phyloP scores from a whole-genome alignment of 2,113 vertebrate species.

The human region GRCh38 chr7:155204001-155204500 shows the following conservation, averaged over 20 bases:
- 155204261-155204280: neutral
- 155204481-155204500: neutral
- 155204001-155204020: neutral
- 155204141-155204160: too few species aligned
- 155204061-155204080: too few species aligned
- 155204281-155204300: neutral
- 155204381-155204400: neutral
- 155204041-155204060: neutral
- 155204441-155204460: too few species aligned
- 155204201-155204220: neutral
- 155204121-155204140: too few species aligned
- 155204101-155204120: rapidly evolving
- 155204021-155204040: neutral
- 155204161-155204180: neutral
- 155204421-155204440: too few species aligned
- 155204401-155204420: too few species aligned
- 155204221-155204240: neutral
- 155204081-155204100: neutral
- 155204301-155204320: neutral
- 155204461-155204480: rapidly evolving
- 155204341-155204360: neutral
- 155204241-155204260: neutral
- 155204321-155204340: neutral
- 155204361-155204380: neutral
- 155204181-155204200: neutral